phyloP scores from a whole-genome alignment of 2,888 invertebrate genomes.

The Dolichomitus sp. region DNA sequence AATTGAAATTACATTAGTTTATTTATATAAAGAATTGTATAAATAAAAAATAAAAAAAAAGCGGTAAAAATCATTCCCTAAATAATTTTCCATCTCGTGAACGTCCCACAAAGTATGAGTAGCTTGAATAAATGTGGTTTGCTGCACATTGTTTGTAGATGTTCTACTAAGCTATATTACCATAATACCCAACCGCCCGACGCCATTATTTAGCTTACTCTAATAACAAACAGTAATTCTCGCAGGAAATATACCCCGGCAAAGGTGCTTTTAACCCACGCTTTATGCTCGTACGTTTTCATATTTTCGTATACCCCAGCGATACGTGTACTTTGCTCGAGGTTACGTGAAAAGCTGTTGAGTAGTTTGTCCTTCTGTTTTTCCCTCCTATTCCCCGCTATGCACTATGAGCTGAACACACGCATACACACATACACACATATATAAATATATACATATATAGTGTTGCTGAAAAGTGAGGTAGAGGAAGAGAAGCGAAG shows the following conservation, averaged over 20 bases:
- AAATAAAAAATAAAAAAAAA: too few relatives aligned
- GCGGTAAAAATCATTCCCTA: too few relatives aligned
- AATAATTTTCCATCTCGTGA: too few relatives aligned
- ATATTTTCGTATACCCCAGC: neutral
- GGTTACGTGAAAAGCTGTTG: slow-evolving; percentile 22
- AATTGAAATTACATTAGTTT: too few relatives aligned
- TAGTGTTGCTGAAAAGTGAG: neutral
- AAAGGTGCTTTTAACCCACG: neutral
- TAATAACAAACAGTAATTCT: slow-evolving; percentile 18
- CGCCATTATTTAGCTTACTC: slow-evolving; percentile 14
- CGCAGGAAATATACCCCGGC: neutral
- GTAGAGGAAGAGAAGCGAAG: neutral
- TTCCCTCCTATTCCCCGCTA: slow-evolving; percentile 1
- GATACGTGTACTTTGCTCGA: neutral
- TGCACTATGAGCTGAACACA: neutral
- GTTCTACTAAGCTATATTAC: neutral
- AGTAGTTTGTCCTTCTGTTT: slow-evolving; percentile 15
- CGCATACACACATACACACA: neutral
- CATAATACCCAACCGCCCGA: neutral
- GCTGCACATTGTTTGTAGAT: neutral
- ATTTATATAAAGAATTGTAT: too few relatives aligned
- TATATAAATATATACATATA: neutral
- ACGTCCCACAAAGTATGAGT: neutral
- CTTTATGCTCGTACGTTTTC: neutral
- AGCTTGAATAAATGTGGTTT: neutral